These are phyloP conservation scores for Drosophila pseudoananassae DNA, from an alignment of 1,140 invertebrate species.

Conservation along the genomic window DNA sequence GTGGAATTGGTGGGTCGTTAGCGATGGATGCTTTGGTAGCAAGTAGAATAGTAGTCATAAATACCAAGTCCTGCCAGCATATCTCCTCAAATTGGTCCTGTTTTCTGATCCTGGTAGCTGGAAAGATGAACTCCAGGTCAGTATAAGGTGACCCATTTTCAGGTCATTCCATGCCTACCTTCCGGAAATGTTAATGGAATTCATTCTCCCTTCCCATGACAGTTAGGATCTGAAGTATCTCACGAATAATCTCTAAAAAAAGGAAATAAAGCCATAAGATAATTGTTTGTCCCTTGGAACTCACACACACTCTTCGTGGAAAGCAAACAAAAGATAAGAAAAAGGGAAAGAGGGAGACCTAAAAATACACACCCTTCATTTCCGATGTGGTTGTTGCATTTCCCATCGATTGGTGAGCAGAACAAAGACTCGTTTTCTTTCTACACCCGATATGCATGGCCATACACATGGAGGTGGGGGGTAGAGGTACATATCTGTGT, in stretches of 20 bases:
- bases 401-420: conserved; percentile 44
- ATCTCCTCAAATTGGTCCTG: neutral
- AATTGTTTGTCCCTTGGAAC: conserved; percentile 27
- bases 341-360: conserved; percentile 9
- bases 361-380: conserved; percentile 72
- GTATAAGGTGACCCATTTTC: conserved; percentile 9
- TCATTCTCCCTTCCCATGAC: neutral
- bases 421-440: conserved; percentile 80
- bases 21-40: conserved; percentile 68
- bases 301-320: conserved; percentile 2
- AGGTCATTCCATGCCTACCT: conserved; percentile 21
- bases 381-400: conserved; percentile 28
- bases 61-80: conserved; percentile 74
- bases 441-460: conserved; percentile 62
- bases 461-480: neutral
- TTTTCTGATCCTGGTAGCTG: neutral
- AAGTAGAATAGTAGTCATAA: conserved; percentile 81
- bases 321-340: conserved; percentile 27
- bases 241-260: conserved; percentile 24
- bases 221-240: neutral
- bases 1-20: conserved; percentile 56
- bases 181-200: neutral
- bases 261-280: conserved; percentile 14
- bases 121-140: neutral
- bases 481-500: neutral